These are phyloP conservation scores for Sceloporus undulatus DNA, from an alignment of 2,113 vertebrate genomes.

Conservation along the genomic window DNA sequence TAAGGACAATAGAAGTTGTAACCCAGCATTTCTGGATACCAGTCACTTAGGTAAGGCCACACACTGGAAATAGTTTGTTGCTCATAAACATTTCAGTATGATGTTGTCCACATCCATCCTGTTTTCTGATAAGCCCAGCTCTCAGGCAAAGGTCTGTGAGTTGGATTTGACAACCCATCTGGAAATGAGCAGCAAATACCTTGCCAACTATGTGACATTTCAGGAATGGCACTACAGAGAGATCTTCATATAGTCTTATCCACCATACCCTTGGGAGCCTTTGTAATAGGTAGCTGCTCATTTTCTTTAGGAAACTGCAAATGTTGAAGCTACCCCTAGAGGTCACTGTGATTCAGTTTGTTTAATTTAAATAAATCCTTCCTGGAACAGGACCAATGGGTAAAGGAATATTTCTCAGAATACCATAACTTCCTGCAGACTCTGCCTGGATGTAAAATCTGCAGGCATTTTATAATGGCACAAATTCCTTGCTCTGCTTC, in stretches of 20 bases:
- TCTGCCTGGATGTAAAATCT: background rate
- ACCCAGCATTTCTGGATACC: background rate
- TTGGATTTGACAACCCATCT: background rate
- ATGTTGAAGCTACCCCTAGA: constrained; percentile 69
- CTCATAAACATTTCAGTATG: background rate
- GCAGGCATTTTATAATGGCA: background rate
- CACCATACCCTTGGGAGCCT: background rate
- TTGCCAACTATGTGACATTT: constrained; percentile 68
- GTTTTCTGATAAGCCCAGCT: background rate
- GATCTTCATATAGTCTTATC: constrained; percentile 7
- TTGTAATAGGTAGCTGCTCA: constrained; percentile 12
- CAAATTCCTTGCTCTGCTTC: background rate
- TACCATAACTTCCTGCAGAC: fast-evolving
- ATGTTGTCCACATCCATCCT: background rate
- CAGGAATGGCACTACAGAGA: constrained; percentile 33
- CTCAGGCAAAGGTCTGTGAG: background rate
- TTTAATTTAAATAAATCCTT: constrained; percentile 44
- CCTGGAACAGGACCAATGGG: fast-evolving
- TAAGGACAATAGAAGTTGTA: too few relatives aligned
- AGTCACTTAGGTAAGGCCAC: background rate
- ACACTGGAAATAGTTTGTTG: background rate
- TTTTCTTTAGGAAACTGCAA: constrained; percentile 42
- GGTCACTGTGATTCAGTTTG: constrained; percentile 73
- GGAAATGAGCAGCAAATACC: constrained; percentile 61
- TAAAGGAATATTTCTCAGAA: background rate